A percentile compares a stretch with the other conserved stretches of the same genome.
These are phyloP conservation scores for Liopterus haemorrhoidalis DNA, from an alignment of 2,888 invertebrate species.

Conservation along the genomic window DNA sequence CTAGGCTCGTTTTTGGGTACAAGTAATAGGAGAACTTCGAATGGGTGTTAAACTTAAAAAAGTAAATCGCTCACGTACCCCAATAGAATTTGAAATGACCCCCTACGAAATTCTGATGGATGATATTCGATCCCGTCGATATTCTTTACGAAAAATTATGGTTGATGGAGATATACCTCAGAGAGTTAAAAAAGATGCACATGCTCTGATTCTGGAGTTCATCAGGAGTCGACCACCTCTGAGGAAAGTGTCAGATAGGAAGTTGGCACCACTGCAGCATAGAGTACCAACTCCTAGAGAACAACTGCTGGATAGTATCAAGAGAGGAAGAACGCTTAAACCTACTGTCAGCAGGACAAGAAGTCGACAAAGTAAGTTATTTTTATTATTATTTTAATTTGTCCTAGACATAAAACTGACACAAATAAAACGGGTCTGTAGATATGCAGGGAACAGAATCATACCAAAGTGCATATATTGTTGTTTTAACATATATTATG, in stretches of 20 bases:
- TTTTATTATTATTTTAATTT: too few relatives aligned
- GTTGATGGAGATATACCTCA: constrained; percentile 76
- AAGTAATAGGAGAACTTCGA: constrained; percentile 87
- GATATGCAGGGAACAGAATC: too few relatives aligned
- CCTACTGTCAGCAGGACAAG: constrained; percentile 52
- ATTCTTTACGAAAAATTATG: constrained; percentile 80
- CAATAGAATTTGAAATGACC: constrained; percentile 87
- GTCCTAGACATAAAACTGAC: too few relatives aligned
- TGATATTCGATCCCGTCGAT: constrained; percentile 85
- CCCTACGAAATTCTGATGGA: constrained; percentile 97
- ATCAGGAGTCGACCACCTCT: constrained; percentile 92
- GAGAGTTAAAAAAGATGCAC: constrained; percentile 88
- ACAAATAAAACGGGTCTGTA: too few relatives aligned
- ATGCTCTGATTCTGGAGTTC: constrained; percentile 92
- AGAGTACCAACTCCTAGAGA: constrained; percentile 74
- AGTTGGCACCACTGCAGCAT: constrained; percentile 64
- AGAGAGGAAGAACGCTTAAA: constrained; percentile 64
- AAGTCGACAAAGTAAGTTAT: constrained; percentile 39
- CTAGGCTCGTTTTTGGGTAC: constrained; percentile 91
- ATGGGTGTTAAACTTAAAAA: constrained; percentile 92
- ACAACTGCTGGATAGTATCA: constrained; percentile 79
- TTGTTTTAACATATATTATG: too few relatives aligned
- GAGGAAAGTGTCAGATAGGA: constrained; percentile 81
- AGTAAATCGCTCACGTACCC: constrained; percentile 67
- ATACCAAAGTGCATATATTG: too few relatives aligned